Base-by-base conservation (phyloP, 2,888 invertebrate genomes). In the Drosophila meridiana region DNA sequence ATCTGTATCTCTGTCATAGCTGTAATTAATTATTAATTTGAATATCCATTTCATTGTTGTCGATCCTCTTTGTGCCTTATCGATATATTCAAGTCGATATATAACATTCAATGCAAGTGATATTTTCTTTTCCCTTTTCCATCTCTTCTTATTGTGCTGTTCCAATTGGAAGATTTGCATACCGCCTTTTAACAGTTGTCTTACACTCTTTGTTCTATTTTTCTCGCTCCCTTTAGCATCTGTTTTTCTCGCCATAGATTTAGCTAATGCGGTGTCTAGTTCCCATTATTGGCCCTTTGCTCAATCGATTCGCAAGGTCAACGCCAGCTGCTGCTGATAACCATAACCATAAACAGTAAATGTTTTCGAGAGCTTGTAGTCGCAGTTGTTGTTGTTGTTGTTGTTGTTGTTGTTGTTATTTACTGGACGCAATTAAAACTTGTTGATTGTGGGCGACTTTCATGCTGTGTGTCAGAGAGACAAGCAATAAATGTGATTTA, bases 381-480 rank as follows among this genome's bases (percentile, higher is more conserved):
- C 20, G 1, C 20, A 20, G 20, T 20, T 20, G 20, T 20, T 20
- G 20, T 20, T 20, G 20, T 20, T 20, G 56, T 76, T 20, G 20
- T 20, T 20, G 56, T 76, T 56, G 58, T 34, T 57, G 42, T 56
- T 42, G 30, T 56, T 68, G 50, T 67, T 73, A 65, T 75, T 78
- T 64, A 59, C 69, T 38, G 63, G 52, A 56, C 64, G 73, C 73
- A 88, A 88, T 84, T 86, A 88, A 83, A 83, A 84, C 88, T 84
- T 84, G 84, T 84, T 84, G 88, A 88, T 83, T 83, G 88, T 88
- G 77, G 83, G 88, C 69, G 63, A 72, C 26, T 42, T 30, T 61
- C 60, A 42, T 56, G 42, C 50, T 61, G 74, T 14, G 36, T 30
- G 42, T 50, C 47, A 47, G 32, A n/a, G 38, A 74, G 64, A 64